Percentiles rank a stretch among this genome's conserved stretches.
Conservation (phyloP, 2,888 invertebrate species). For the Apantesis nais region DNA sequence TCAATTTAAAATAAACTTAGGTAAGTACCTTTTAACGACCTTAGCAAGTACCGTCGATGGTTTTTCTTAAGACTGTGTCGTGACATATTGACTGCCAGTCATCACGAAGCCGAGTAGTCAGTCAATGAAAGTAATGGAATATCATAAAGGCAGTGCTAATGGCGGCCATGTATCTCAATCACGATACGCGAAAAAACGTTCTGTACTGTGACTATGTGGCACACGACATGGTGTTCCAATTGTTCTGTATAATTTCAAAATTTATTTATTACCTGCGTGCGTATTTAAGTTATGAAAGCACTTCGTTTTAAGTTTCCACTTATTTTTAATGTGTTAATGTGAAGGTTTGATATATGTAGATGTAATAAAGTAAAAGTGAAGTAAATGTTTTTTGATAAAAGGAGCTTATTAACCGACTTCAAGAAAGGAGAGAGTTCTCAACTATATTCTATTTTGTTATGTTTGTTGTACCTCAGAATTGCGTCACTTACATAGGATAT, state of each 20-base stretch:
- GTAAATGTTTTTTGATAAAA: not conserved
- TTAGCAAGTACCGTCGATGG: not conserved
- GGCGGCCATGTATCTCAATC: not conserved
- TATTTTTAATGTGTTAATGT: constrained; percentile 33
- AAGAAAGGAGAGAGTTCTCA: too few species aligned
- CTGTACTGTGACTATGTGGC: constrained; percentile 30
- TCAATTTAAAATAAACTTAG: too few species aligned
- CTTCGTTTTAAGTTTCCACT: constrained; percentile 26
- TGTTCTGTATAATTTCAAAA: constrained; percentile 34
- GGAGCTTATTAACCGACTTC: too few species aligned
- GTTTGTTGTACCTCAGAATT: too few species aligned
- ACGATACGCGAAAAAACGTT: constrained; percentile 4
- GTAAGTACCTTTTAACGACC: not conserved
- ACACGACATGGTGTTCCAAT: constrained; percentile 40
- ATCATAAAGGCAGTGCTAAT: not conserved
- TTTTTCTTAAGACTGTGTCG: not conserved
- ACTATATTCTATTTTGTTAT: too few species aligned
- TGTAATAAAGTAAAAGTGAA: not conserved
- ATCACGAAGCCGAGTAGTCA: not conserved
- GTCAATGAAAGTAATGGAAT: constrained; percentile 1
- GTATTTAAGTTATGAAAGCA: constrained; percentile 18
- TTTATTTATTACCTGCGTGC: constrained; percentile 39
- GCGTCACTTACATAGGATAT: too few species aligned
- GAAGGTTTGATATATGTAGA: not conserved
- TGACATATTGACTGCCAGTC: not conserved